Conservation (phyloP, 2,113 vertebrate species). For the Lophochroa leadbeateri region DNA sequence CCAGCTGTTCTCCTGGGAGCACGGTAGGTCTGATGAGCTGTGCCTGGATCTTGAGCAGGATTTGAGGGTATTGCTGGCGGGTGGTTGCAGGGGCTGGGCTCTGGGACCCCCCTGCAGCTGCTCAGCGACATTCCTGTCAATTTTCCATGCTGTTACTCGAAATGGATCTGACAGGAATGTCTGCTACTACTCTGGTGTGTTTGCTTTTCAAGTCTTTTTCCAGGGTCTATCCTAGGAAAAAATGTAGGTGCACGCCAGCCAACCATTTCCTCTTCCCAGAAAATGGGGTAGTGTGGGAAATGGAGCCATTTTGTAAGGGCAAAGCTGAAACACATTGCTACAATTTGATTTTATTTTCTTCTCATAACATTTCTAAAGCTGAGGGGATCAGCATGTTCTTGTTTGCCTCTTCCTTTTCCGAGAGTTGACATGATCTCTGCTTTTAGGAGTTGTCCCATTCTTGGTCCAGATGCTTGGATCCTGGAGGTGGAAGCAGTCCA, state of each 20-base stretch:
- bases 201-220: conserved; percentile 38
- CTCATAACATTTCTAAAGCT: neutral
- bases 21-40: neutral
- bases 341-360: neutral
- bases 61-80: neutral
- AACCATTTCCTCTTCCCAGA: neutral
- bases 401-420: neutral
- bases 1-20: neutral
- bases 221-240: conserved; percentile 27
- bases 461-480: neutral
- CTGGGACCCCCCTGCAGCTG: conserved; percentile 38
- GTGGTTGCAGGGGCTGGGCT: neutral
- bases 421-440: neutral
- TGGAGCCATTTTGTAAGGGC: neutral
- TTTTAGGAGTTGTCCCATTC: neutral
- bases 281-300: neutral
- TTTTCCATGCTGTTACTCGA: conserved; percentile 3
- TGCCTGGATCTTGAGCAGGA: neutral
- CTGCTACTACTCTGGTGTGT: neutral
- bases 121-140: conserved; percentile 13
- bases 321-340: neutral
- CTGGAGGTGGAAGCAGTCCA: neutral
- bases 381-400: neutral
- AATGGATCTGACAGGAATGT: conserved; percentile 48
- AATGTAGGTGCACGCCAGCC: neutral